Percentiles rank a stretch among this genome's conserved stretches.
Conservation (phyloP, 1,140 invertebrate species). For the Rhysida immarginata region DNA sequence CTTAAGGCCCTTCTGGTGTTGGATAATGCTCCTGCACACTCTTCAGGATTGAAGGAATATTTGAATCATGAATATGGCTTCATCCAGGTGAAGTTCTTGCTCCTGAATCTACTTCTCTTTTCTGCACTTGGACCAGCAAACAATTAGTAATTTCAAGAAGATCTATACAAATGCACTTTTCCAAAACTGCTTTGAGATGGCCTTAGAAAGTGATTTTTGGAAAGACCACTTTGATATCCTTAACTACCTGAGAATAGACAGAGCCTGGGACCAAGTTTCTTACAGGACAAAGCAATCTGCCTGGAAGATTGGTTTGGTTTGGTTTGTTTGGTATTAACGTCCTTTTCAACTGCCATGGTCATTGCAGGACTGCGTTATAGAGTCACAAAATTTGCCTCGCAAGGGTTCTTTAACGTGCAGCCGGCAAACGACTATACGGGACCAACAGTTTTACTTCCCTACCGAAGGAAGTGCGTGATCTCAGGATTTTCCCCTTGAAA, state of each 20-base stretch:
- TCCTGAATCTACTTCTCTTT: not conserved
- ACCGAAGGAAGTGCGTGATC: too few relatives aligned
- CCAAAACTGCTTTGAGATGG: not conserved
- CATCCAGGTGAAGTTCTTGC: too few relatives aligned
- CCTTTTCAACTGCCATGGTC: too few relatives aligned
- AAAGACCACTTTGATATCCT: not conserved
- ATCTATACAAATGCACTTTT: not conserved
- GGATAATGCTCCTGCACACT: not conserved
- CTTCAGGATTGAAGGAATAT: not conserved
- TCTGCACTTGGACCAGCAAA: not conserved
- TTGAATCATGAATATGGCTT: not conserved
- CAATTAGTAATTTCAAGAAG: not conserved
- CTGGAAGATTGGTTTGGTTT: too few relatives aligned
- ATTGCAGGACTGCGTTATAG: too few relatives aligned
- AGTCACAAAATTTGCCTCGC: too few relatives aligned
- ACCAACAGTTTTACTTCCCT: too few relatives aligned
- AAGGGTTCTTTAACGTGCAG: too few relatives aligned
- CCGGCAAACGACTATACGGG: too few relatives aligned
- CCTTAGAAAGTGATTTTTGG: not conserved
- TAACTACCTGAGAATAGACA: not conserved
- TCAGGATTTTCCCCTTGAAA: too few relatives aligned
- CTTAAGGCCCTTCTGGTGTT: not conserved
- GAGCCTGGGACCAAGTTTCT: not conserved
- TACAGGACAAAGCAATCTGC: not conserved
- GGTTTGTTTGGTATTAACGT: too few relatives aligned